Base-by-base conservation (phyloP, 2,888 invertebrate genomes). In the Gastracanthus pulcherrimus region DNA sequence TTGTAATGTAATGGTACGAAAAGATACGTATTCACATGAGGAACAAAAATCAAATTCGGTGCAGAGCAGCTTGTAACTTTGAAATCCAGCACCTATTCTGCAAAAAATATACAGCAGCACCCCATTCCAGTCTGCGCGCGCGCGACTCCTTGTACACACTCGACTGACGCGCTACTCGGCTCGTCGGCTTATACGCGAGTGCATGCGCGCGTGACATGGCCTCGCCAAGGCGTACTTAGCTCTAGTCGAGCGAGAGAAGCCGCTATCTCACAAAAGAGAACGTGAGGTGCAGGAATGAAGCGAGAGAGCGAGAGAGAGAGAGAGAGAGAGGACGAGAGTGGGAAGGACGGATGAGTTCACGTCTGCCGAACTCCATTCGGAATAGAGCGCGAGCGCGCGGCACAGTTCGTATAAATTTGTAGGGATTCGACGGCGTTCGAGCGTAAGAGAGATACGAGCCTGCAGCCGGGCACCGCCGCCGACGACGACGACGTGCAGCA, bases 371-470 rank as follows among this genome's bases (percentile, higher is more conserved):
- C 87, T 87, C 85, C 48, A 62, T 58, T 84, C 78, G 84, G 87
- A 88, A 86, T 87, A 87, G 88, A 87, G 85, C 85, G 51, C 16
- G 16, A 16, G 11, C 7, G 41, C 45, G 31, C 60, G 6, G 60
- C 64, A 19, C 36, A 36, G 66, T 86, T 84, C 86, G 87, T 87
- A 88, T 89, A 89, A 89, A 90, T 89, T 88, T 83, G 84, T 82
- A 82, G 84, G 86, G 87, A 87, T 89, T 88, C 87, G 85, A 80
- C 85, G 80, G 84, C 84, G 84, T 86, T 89, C 88, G 87, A 87
- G 88, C 87, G 89, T 88, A 85, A 88, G 86, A 87, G 88, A 88
- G 87, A 88, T 89, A 89, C 84, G 88, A 84, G 83, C 72, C 51
- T 11, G 62, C 19, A 11, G 62, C 34, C n/a, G n/a, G n/a, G n/a